Conservation (phyloP, 2,113 vertebrate genomes). For the Tinamus guttatus region DNA sequence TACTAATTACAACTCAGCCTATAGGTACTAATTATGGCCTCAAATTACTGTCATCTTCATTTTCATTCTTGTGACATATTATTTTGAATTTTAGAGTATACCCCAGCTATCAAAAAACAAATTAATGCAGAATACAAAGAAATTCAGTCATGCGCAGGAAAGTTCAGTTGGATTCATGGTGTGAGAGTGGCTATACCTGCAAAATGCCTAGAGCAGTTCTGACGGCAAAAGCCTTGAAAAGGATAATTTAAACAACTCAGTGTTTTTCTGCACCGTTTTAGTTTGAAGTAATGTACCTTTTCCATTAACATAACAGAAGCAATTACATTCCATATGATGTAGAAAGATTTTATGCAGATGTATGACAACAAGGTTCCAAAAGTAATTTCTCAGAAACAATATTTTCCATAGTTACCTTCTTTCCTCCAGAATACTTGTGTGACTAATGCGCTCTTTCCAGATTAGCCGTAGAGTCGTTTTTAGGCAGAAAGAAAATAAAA, state of each 20-base stretch:
- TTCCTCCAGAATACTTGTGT: background rate
- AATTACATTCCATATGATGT: background rate
- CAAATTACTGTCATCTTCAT: background rate
- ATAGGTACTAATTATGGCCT: background rate
- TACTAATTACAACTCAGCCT: background rate
- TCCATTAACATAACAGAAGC: background rate
- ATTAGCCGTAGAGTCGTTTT: background rate
- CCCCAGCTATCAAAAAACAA: background rate
- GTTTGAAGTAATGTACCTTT: background rate
- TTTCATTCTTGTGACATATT: background rate
- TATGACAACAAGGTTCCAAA: background rate
- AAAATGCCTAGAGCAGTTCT: background rate
- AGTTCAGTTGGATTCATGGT: background rate
- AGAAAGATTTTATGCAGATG: background rate
- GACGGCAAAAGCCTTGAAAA: background rate
- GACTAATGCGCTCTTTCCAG: background rate
- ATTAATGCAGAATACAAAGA: background rate
- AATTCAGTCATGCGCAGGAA: background rate
- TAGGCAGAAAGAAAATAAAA: background rate
- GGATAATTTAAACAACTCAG: background rate
- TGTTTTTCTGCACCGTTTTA: background rate
- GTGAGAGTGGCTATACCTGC: background rate
- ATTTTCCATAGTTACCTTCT: background rate
- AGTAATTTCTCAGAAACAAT: background rate
- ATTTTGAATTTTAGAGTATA: background rate